Base-by-base conservation (phyloP, 2,797 vertebrate species). In the Danio albolineatus region DNA sequence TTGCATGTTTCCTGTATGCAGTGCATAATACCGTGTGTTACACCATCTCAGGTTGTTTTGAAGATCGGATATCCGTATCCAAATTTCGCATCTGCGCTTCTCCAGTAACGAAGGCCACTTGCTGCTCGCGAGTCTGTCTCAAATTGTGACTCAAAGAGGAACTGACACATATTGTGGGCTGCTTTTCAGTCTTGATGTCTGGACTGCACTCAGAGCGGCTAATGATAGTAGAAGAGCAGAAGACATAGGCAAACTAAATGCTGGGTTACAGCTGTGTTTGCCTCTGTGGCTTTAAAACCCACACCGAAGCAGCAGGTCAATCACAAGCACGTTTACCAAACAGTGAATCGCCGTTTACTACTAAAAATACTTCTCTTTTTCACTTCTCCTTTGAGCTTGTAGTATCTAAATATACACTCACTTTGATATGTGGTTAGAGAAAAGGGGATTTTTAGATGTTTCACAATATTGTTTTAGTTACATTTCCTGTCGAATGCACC, bases 71-170 rank as follows among this genome's bases (percentile, higher is more conserved):
- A 51, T 53, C 48, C 6, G 16, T 39, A 4, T 43, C 17, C 39
- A 19, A 1, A 21, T 56, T 43, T 43, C 43, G 51, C 38, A 16
- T 21, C 17, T 14, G 39, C 21, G 48, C 28, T 39, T 53, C 36
- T 54, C 1, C 17, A 39, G 28, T 17, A 39, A 7, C 17, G 1
- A 56, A 56, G 41, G 7, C 4, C 69, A 19, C 41, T 71, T 62
- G 10, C 17, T 41, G 36, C 8, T 36, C 21, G n/a, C 7, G 1
- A 61, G 46, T 14, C 49, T n/a, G 48, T 36, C 44, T 46, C n/a
- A 19, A 16, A 39, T 21, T 46, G 43, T 69, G 54, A 39, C 36
- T 78, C 54, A 60, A 59, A 57, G 43, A 69, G 65, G 43, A 69
- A 41, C 12, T 60, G 53, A 67, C 53, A 39, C 21, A 14, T 48